Percentiles rank a stretch among this genome's conserved stretches.
Evolutionary conservation across 2,888 invertebrate genomes (phyloP).

Genomic region (Hypomecis punctinalis): DNA sequence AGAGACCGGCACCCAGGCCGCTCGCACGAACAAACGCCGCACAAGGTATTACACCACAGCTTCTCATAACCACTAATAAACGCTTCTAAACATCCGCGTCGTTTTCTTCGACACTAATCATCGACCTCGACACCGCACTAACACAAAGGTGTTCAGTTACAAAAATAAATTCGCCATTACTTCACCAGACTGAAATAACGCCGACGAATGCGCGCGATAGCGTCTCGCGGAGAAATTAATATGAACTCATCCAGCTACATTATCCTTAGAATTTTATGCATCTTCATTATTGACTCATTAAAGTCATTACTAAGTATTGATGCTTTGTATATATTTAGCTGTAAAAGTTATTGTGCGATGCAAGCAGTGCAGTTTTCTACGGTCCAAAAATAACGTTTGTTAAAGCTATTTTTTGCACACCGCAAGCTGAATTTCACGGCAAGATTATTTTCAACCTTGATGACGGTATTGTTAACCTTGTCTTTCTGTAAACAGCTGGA

Average conservation of each 20-base stretch:
- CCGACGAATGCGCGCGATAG: slow-evolving; percentile 44
- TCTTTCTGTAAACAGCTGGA: slow-evolving; percentile 62
- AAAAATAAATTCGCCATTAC: slow-evolving; percentile 77
- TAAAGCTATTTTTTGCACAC: slow-evolving; percentile 62
- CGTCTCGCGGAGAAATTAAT: slow-evolving; percentile 27
- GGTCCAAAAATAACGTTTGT: slow-evolving; percentile 50
- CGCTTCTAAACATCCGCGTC: slow-evolving; percentile 63
- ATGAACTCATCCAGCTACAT: slow-evolving; percentile 14
- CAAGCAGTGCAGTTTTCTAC: slow-evolving; percentile 32
- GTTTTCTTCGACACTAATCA: slow-evolving; percentile 69
- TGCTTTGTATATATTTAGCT: slow-evolving; percentile 9
- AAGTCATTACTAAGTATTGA: not conserved
- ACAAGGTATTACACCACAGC: slow-evolving; percentile 75
- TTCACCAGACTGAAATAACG: slow-evolving; percentile 78
- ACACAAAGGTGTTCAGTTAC: slow-evolving; percentile 74
- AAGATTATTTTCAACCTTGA: slow-evolving; percentile 76
- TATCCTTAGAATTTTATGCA: slow-evolving; percentile 11
- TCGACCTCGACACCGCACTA: slow-evolving; percentile 70
- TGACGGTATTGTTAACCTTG: slow-evolving; percentile 82
- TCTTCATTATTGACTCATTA: slow-evolving; percentile 6
- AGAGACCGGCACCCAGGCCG: slow-evolving; percentile 80
- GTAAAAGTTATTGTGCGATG: slow-evolving; percentile 2
- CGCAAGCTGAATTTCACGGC: slow-evolving; percentile 61
- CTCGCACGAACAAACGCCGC: slow-evolving; percentile 82
- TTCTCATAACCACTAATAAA: slow-evolving; percentile 78